Evolutionary conservation across 1,140 invertebrate species (phyloP).

Genomic region (Eueides isabella): DNA sequence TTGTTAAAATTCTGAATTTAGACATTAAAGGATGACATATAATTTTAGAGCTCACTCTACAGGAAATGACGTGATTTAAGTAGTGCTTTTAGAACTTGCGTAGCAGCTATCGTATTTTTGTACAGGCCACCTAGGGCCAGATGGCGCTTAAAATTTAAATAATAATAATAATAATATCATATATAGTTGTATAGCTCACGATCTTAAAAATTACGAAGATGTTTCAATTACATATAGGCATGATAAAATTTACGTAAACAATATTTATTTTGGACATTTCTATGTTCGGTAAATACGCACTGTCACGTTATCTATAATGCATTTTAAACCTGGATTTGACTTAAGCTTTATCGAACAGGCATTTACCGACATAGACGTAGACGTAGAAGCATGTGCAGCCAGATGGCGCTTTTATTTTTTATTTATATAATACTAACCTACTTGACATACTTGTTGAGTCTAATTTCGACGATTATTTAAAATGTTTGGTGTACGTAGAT

Average conservation of each 20-base stretch:
- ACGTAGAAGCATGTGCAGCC: neutral
- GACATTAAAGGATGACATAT: neutral
- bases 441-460: neutral
- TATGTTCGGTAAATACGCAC: neutral
- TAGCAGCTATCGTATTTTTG: neutral
- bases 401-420: neutral
- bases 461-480: neutral
- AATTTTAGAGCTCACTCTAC: neutral
- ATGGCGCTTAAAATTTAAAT: neutral
- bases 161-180: neutral
- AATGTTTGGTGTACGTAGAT: neutral
- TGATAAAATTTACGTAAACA: too few species aligned
- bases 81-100: neutral
- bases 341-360: neutral
- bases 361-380: neutral
- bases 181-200: neutral
- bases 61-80: neutral
- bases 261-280: too few species aligned
- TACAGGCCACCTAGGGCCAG: neutral
- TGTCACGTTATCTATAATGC: neutral
- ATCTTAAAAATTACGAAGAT: neutral
- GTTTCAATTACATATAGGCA: neutral
- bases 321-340: neutral
- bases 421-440: neutral
- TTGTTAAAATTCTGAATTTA: neutral